phyloP scores from a whole-genome alignment of 2,797 vertebrate genomes.

The Enteromius treurensis region DNA sequence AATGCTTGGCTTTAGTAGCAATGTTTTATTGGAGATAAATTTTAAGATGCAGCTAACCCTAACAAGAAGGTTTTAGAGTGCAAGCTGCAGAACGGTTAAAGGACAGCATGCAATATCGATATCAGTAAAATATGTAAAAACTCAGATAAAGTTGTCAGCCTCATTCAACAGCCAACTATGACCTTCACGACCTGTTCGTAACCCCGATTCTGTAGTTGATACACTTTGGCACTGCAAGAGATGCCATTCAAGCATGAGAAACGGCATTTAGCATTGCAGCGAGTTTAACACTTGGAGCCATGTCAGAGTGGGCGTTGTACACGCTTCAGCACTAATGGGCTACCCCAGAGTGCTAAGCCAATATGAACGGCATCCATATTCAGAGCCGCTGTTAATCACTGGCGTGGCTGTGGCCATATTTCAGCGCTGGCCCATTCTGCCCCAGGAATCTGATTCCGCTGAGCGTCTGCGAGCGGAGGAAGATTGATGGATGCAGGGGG shows the following conservation, averaged over 20 bases:
- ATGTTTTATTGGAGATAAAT: not conserved
- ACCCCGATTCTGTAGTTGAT: not conserved
- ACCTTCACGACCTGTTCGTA: not conserved
- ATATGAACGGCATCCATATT: conserved; percentile 53
- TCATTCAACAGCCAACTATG: not conserved
- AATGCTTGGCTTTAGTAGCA: not conserved
- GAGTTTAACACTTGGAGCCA: conserved; percentile 21
- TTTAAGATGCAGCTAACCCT: not conserved
- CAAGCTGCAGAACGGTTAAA: not conserved
- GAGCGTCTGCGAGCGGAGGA: conserved; percentile 50
- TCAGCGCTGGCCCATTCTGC: conserved; percentile 48
- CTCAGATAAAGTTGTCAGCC: not conserved
- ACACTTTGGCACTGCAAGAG: conserved; percentile 23
- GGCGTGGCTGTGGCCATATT: conserved; percentile 42
- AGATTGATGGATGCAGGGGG: conserved; percentile 58
- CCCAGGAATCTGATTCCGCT: conserved; percentile 50
- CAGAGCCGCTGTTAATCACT: conserved; percentile 47
- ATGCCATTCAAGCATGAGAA: conserved; percentile 27
- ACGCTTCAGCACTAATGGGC: conserved; percentile 45
- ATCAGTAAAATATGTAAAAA: not conserved
- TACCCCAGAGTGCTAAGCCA: conserved; percentile 45
- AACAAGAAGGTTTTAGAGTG: not conserved
- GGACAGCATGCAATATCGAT: not conserved
- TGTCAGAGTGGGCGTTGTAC: conserved; percentile 30
- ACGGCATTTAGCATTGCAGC: conserved; percentile 26